These are phyloP conservation scores for Upupa epops DNA, from an alignment of 2,113 vertebrate species.

Conservation along the genomic window DNA sequence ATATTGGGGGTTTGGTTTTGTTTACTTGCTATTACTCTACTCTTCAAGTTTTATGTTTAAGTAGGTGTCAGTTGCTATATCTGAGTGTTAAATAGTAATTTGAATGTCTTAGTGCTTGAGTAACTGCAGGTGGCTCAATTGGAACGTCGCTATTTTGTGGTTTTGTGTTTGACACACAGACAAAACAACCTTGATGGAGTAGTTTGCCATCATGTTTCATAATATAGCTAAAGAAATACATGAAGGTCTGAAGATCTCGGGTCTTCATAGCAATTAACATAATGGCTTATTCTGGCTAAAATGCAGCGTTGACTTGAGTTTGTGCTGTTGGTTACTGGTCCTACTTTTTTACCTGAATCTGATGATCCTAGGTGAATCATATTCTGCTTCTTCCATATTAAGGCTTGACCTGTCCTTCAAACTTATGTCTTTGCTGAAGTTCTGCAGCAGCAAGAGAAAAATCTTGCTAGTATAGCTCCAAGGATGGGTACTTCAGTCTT, in stretches of 20 bases:
- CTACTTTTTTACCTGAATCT: neutral
- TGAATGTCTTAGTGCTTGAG: neutral
- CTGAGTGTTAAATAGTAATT: neutral
- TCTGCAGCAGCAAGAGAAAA: neutral
- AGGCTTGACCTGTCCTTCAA: neutral
- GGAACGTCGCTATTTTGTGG: neutral
- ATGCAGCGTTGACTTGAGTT: neutral
- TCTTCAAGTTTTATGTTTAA: neutral
- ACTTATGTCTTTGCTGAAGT: neutral
- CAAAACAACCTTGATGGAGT: neutral
- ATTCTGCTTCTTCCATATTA: neutral
- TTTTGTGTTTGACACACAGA: neutral
- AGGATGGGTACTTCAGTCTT: neutral
- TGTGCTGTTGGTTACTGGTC: neutral
- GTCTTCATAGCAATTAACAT: neutral
- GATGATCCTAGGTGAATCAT: neutral
- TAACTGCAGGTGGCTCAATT: neutral
- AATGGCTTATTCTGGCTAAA: neutral
- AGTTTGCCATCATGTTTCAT: neutral
- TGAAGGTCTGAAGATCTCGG: neutral
- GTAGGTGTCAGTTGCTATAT: neutral
- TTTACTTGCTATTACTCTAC: neutral
- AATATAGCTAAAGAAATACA: neutral
- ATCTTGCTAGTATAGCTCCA: neutral
- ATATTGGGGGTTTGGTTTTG: neutral